A percentile compares a stretch with the other conserved stretches of the same genome.
Conservation (phyloP, 2,797 vertebrate genomes). For the Champsocephalus gunnari region DNA sequence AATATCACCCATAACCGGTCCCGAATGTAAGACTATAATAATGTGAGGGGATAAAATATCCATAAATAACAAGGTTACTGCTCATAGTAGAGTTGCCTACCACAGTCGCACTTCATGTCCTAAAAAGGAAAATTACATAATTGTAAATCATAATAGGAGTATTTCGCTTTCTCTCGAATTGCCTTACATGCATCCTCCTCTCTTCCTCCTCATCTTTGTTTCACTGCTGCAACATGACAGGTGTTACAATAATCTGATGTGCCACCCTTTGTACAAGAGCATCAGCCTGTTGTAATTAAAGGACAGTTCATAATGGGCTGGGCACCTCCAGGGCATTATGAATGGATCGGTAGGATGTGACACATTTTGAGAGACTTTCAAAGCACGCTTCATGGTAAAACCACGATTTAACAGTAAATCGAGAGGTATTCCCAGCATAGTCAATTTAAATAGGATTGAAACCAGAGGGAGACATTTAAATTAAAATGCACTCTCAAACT, state of each 20-base stretch:
- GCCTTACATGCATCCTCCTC: conserved; percentile 3
- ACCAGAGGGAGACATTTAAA: conserved; percentile 1
- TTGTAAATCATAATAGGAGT: conserved; percentile 15
- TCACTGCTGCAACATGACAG: conserved; percentile 39
- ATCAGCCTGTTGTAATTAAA: conserved; percentile 64
- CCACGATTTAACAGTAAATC: conserved; percentile 3
- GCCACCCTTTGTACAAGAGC: conserved; percentile 26
- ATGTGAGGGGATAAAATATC: conserved; percentile 35
- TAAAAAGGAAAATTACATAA: conserved; percentile 9
- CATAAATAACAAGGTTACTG: conserved; percentile 40
- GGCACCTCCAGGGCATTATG: conserved; percentile 40
- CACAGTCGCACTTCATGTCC: conserved; percentile 30
- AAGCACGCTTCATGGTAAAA: conserved; percentile 1
- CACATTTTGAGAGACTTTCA: conserved; percentile 1
- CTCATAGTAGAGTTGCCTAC: conserved; percentile 3
- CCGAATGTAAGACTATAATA: conserved; percentile 48
- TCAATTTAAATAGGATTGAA: conserved; percentile 23
- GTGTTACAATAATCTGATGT: conserved; percentile 45
- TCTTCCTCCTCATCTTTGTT: conserved; percentile 14
- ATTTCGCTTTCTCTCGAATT: conserved; percentile 10
- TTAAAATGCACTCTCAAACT: conserved; percentile 18
- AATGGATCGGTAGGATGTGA: conserved; percentile 31
- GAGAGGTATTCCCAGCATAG: conserved; percentile 4
- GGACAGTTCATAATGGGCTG: conserved; percentile 46
- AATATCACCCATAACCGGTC: conserved; percentile 40